Evolutionary conservation across 2,888 invertebrate genomes (phyloP).

Genomic region (Rhagophthalmus giganteus): DNA sequence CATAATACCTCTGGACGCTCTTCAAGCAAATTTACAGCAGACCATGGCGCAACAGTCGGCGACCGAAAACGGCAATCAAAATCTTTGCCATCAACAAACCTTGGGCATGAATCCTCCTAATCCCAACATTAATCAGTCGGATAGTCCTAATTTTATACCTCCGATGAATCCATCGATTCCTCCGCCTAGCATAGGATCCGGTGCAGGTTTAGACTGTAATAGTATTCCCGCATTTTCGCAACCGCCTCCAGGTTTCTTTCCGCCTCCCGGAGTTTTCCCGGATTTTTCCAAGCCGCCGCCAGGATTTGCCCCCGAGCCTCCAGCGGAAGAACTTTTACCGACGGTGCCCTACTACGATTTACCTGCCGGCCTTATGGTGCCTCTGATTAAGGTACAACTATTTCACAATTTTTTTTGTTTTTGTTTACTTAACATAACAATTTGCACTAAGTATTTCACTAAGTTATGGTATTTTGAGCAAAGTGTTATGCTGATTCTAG

Average conservation of each 20-base stretch:
- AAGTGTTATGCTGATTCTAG: constrained; percentile 54
- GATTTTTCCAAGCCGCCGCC: constrained; percentile 88
- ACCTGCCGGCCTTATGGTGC: constrained; percentile 97
- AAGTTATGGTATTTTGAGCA: constrained; percentile 20
- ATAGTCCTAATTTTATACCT: constrained; percentile 37
- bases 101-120: constrained; percentile 34
- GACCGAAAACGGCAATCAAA: constrained; percentile 35
- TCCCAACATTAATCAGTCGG: constrained; percentile 37
- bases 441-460: constrained; percentile 1
- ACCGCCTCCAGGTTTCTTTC: constrained; percentile 62
- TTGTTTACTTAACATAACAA: constrained; percentile 13
- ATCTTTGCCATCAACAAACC: constrained; percentile 14
- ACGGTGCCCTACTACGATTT: constrained; percentile 94
- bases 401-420: constrained; percentile 13
- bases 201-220: constrained; percentile 28
- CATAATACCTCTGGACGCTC: constrained; percentile 44
- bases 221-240: constrained; percentile 56
- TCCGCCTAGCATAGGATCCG: constrained; percentile 51
- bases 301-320: constrained; percentile 69
- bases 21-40: constrained; percentile 29
- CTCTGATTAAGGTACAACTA: constrained; percentile 79
- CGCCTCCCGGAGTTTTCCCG: constrained; percentile 63
- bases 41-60: constrained; percentile 22
- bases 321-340: constrained; percentile 77
- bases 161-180: constrained; percentile 50